Percentiles rank a stretch among this genome's conserved stretches.
These are phyloP conservation scores for Osmerus mordax DNA, from an alignment of 2,113 vertebrate genomes.

Conservation along the genomic window DNA sequence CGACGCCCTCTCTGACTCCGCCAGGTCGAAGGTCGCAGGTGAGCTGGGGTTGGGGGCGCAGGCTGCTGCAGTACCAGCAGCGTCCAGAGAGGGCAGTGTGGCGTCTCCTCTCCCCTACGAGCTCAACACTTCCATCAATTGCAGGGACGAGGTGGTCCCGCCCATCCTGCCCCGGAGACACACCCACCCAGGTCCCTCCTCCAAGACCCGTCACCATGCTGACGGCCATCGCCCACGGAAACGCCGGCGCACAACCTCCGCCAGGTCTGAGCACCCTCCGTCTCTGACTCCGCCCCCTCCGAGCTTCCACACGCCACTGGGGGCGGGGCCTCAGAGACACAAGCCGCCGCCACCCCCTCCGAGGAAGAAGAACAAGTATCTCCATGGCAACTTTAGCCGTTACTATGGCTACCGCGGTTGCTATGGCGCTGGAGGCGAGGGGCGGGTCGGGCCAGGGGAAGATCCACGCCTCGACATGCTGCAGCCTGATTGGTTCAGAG, in stretches of 20 bases:
- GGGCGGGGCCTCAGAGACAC: conserved; percentile 30
- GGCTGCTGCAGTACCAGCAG: conserved; percentile 21
- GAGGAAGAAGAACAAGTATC: conserved; percentile 1
- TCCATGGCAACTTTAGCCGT: conserved; percentile 77
- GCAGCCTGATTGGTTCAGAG: conserved; percentile 81
- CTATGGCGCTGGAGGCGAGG: conserved; percentile 64
- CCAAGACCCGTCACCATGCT: conserved; percentile 20
- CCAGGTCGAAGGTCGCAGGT: conserved; percentile 11
- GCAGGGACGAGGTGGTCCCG: conserved; percentile 81
- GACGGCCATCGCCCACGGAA: conserved; percentile 68
- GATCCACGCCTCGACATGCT: conserved; percentile 76
- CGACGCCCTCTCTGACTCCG: not conserved
- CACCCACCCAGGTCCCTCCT: conserved; percentile 63
- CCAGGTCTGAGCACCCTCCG: conserved; percentile 58
- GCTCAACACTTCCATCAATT: conserved; percentile 87
- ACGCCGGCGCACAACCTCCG: conserved; percentile 73
- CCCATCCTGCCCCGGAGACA: conserved; percentile 70
- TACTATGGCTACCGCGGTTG: conserved; percentile 83
- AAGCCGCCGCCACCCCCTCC: not conserved
- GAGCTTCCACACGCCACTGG: conserved; percentile 64
- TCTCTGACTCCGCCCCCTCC: conserved; percentile 16
- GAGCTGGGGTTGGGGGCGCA: too few relatives aligned
- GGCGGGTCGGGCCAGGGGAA: conserved; percentile 65
- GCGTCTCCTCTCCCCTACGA: conserved; percentile 78
- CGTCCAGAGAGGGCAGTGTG: conserved; percentile 38